These are phyloP conservation scores for Cataglyphis rosenhaueri DNA, from an alignment of 2,888 invertebrate species.

Conservation along the genomic window DNA sequence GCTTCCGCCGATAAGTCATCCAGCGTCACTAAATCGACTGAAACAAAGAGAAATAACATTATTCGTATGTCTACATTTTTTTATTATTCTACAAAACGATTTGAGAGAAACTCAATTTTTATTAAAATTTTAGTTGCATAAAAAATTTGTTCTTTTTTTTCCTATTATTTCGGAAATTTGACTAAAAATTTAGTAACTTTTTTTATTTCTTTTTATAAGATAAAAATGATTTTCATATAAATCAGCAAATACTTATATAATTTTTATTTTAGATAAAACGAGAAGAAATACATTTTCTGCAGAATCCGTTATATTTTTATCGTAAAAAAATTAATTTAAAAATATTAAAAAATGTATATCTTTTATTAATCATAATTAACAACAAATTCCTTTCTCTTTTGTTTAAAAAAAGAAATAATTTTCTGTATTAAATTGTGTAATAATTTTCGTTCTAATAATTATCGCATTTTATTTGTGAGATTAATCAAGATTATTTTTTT, in stretches of 20 bases:
- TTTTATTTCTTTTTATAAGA: neutral
- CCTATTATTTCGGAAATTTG: neutral
- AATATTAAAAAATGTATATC: no score
- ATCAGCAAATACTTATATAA: no score
- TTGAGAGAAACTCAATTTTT: no score
- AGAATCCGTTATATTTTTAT: no score
- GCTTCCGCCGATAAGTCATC: slow-evolving; percentile 98
- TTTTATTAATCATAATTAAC: neutral
- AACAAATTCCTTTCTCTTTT: neutral
- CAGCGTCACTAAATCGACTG: slow-evolving; percentile 97
- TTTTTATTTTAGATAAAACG: no score
- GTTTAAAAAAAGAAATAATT: no score
- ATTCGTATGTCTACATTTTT: neutral
- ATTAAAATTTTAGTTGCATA: neutral
- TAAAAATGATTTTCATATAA: neutral
- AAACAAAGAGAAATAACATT: slow-evolving; percentile 79
- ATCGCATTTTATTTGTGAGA: neutral
- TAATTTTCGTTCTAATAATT: neutral
- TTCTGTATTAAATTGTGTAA: no score
- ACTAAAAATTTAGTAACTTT: neutral
- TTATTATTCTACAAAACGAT: neutral
- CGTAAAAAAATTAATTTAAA: no score
- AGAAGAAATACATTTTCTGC: no score
- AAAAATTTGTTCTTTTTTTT: neutral
- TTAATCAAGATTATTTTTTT: neutral